Evolutionary conservation across 2,113 vertebrate species (phyloP).

Genomic region (Gracilinanus agilis): DNA sequence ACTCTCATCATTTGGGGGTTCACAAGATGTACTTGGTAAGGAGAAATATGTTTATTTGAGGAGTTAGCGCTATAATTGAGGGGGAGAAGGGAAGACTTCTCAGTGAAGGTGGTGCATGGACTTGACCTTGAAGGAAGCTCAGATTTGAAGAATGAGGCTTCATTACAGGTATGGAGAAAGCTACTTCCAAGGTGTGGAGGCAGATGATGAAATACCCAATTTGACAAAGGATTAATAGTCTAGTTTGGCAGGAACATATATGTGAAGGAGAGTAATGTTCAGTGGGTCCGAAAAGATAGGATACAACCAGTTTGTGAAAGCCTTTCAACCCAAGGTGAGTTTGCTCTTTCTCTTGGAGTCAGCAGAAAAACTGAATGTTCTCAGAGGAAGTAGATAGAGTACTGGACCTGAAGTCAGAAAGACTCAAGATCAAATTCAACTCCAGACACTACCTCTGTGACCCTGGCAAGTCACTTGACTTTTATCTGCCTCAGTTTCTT

Average conservation of each 20-base stretch:
- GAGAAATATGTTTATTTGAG: not conserved
- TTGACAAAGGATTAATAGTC: not conserved
- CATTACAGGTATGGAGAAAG: not conserved
- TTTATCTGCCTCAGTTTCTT: not conserved
- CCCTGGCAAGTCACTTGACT: too few relatives aligned
- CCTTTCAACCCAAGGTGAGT: not conserved
- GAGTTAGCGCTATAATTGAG: not conserved
- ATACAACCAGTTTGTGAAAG: not conserved
- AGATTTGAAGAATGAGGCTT: not conserved
- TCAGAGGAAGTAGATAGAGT: not conserved
- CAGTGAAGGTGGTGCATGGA: not conserved
- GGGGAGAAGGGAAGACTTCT: not conserved
- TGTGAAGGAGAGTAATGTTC: not conserved
- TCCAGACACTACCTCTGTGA: not conserved
- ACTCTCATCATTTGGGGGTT: not conserved
- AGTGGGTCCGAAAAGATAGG: not conserved
- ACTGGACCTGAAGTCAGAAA: not conserved
- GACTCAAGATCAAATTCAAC: not conserved
- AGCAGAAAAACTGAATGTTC: not conserved
- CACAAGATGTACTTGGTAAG: not conserved
- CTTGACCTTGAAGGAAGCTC: not conserved
- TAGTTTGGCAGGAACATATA: not conserved
- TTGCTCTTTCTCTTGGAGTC: not conserved
- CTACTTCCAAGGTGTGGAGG: not conserved
- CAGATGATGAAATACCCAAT: not conserved